Base-by-base conservation (phyloP, 2,888 invertebrate species). In the Acrocera orbiculus region DNA sequence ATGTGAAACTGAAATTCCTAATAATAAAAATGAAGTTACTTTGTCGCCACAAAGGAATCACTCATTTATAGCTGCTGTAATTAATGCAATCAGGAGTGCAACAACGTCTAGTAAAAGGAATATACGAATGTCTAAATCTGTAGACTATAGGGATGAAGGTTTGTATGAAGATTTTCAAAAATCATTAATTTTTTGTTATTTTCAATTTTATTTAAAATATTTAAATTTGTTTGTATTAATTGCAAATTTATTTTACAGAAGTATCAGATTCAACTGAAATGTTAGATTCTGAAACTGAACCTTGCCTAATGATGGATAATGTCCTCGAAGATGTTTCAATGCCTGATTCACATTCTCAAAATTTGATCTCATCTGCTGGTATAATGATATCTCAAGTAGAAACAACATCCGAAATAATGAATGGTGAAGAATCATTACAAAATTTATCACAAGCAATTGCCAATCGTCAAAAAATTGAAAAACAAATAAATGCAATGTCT, bases 251-350 rank as follows among this genome's bases (percentile, higher is more conserved):
- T 30, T 39, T 40, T 47, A 20, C 41, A 76, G 76, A 77, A 46
- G 72, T 73, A 50, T 64, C 65, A 17, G 78, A 79, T 58, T 79
- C 79, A 13, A 76, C 76, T 5, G 81, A 81, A 49, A 65, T 82
- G 54, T 63, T 82, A 23, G 81, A 82, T 55, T 81, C 80, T 0
- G 82, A 82, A 64, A 81, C 81, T 0, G 81, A 81, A 49, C 81
- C 81, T 1, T 78, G 79, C 46, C 63, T 82, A 15, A 79, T 81
- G 68, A 81, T 80, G 65, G 81, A 81, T 48, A 78, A 77, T 33
- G 81, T 73, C 17, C 47, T 70, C 39, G 74, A 74, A 53, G 73
- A 74, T 49, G 74, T 73, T 13, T 60, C 69, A 19, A 59, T 72
- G 40, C 70, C 69, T 2, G 74, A 75, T 47, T 70, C 70, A 10